Evolutionary conservation across 2,888 invertebrate species (phyloP), one percentile per base, ranked within the genome.

Genomic region (Thumatha senex): DNA sequence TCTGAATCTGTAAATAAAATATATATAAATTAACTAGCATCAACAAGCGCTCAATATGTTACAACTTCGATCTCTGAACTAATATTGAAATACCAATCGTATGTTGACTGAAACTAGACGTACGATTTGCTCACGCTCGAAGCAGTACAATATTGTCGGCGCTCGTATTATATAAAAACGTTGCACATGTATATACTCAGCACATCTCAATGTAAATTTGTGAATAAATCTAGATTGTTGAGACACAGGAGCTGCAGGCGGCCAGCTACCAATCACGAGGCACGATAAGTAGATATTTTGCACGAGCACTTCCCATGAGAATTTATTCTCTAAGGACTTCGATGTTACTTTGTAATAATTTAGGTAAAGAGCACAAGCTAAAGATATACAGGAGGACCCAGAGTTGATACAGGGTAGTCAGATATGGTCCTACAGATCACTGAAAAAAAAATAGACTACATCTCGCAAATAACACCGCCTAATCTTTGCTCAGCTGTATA

Each of bases 381-480:
- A 73, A 77, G 78, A 79, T 78, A 74, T 72, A 68, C 63, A 74
- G 68, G 73, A 74, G 66, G 71, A 70, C 69, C 69, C 67, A 68
- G 59, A 58, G 61, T 69, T 66, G 75, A 74, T 64, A 70, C 73
- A 80, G 84, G 81, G 82, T 78, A 74, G 72, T 66, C 30, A 60
- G 63, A 58, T n/a, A 72, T 77, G 67, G 78, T 80, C 70, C 77
- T 67, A 79, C 76, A 80, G 64, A 80, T 73, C 70, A 76, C 76
- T 75, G 57, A 75, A 70, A 74, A 78, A 80, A 74, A 78, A 80
- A 74, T 74, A 57, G 56, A 78, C 78, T 80, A 79, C 80, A 80
- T 82, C 86, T 86, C 83, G 91, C 91, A 79, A 88, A 86, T 91
- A 91, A 91, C 89, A 84, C 80, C 80, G 91, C 91, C 91, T 91